Evolutionary conservation across 2,888 invertebrate species (phyloP).

Genomic region (Plebejus anna): DNA sequence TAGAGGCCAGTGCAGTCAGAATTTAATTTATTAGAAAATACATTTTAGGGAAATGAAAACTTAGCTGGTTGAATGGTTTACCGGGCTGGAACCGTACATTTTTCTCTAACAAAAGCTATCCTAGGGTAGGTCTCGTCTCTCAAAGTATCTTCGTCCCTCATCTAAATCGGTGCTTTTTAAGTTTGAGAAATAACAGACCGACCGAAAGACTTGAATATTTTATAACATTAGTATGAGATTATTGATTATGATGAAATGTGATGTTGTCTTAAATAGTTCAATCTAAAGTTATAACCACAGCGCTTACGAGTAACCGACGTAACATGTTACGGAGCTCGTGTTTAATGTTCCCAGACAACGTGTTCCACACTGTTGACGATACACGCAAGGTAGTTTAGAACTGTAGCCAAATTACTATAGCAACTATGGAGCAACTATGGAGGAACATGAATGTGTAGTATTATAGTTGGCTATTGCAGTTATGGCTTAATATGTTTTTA

Average conservation of each 20-base stretch:
- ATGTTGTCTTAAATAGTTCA: constrained; percentile 5
- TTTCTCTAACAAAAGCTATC: no score
- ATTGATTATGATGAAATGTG: neutral
- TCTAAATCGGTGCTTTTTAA: no score
- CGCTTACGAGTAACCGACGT: neutral
- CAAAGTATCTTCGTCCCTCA: no score
- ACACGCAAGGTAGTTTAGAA: neutral
- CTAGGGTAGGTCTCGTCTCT: no score
- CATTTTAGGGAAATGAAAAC: neutral
- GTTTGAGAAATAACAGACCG: neutral
- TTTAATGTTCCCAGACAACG: neutral
- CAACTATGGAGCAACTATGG: no score
- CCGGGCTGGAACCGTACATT: no score
- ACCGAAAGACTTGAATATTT: neutral
- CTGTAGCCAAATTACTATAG: neutral
- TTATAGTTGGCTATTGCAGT: no score
- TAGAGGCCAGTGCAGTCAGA: neutral
- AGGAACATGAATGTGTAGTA: no score
- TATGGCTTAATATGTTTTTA: no score
- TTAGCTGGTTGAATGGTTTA: no score
- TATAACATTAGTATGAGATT: no score
- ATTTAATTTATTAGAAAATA: neutral
- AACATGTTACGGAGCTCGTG: neutral
- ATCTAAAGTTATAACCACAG: constrained; percentile 1
- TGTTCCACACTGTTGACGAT: neutral